Conservation (phyloP, 2,113 vertebrate genomes). For the Sula dactylatra region DNA sequence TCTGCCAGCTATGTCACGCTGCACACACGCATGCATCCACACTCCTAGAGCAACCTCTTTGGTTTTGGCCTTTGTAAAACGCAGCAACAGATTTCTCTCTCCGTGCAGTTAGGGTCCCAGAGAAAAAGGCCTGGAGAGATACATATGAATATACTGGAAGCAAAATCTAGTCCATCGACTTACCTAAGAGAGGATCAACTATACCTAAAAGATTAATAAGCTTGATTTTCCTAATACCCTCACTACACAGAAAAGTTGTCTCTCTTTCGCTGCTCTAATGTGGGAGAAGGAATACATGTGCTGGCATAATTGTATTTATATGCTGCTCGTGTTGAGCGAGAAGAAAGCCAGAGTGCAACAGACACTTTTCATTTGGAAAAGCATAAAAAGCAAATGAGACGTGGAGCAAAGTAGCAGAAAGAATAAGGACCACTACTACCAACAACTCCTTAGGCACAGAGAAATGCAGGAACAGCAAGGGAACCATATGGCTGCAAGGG, state of each 20-base stretch:
- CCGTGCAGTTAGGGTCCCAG: neutral
- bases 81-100: neutral
- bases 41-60: neutral
- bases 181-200: neutral
- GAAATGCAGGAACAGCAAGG: neutral
- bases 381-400: neutral
- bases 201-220: neutral
- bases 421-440: neutral
- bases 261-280: neutral
- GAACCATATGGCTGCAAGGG: neutral
- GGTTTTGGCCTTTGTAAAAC: neutral
- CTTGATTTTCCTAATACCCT: neutral
- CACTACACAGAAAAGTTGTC: neutral
- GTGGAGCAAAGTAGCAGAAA: neutral
- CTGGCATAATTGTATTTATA: neutral
- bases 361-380: neutral
- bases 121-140: neutral
- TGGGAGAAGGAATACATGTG: neutral
- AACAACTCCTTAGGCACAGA: neutral
- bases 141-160: neutral
- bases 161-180: neutral
- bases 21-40: no score
- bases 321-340: neutral
- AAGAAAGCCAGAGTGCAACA: neutral
- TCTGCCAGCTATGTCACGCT: neutral